Percentiles rank a stretch among this genome's conserved stretches.
phyloP scores from a whole-genome alignment of 2,797 vertebrate genomes.

The Ptychadena robeensis region DNA sequence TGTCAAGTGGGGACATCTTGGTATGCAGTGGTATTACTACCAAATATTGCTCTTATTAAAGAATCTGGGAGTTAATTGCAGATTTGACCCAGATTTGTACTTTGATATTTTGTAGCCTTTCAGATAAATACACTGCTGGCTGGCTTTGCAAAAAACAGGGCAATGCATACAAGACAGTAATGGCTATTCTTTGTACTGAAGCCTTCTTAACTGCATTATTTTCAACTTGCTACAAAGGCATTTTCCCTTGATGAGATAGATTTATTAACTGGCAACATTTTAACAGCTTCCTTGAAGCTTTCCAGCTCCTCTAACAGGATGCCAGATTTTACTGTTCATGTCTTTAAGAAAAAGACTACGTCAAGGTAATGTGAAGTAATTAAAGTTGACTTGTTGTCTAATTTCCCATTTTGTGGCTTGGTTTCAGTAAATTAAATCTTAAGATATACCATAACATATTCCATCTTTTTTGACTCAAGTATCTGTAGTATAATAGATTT shows the following conservation, averaged over 20 bases:
- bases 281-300: background rate
- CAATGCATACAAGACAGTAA: too few species aligned
- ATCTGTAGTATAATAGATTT: background rate
- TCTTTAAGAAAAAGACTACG: background rate
- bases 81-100: too few species aligned
- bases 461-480: background rate
- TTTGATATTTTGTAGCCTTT: too few species aligned
- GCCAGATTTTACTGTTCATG: background rate
- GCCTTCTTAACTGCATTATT: background rate
- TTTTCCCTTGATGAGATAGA: background rate
- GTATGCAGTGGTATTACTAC: too few species aligned
- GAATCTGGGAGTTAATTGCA: too few species aligned
- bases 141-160: too few species aligned
- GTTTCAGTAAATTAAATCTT: background rate
- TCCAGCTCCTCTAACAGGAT: background rate
- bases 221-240: background rate
- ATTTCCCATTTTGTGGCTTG: background rate
- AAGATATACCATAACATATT: background rate
- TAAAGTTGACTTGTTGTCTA: background rate
- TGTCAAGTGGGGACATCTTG: too few species aligned
- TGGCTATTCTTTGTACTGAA: background rate
- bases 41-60: too few species aligned
- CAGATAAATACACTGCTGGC: too few species aligned
- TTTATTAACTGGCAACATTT: background rate
- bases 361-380: background rate